Conservation (phyloP, 2,797 vertebrate genomes). For the Loriculus beryllinus region DNA sequence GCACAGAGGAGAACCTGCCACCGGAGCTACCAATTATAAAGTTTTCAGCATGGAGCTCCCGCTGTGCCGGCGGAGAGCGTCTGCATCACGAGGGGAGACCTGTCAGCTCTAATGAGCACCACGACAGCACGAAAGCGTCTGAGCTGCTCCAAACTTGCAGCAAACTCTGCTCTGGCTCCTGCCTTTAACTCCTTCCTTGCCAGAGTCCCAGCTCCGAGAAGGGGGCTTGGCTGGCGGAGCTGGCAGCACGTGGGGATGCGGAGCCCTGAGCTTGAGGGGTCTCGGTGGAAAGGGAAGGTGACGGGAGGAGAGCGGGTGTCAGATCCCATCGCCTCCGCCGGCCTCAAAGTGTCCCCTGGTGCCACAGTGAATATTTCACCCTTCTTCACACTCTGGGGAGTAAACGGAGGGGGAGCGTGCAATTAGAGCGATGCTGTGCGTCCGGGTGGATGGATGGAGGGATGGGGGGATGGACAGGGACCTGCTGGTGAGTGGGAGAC, state of each 20-base stretch:
- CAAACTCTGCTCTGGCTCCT: slow-evolving; percentile 31
- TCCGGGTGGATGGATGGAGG: neutral
- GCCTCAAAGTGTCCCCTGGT: slow-evolving; percentile 17
- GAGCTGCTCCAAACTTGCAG: slow-evolving; percentile 55
- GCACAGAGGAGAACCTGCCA: slow-evolving; percentile 80
- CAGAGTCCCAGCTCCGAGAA: fast-evolving
- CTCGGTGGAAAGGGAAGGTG: slow-evolving; percentile 8
- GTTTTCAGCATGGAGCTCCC: slow-evolving; percentile 65
- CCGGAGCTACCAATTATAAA: slow-evolving; percentile 83
- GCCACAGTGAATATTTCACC: slow-evolving; percentile 66
- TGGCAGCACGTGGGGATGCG: neutral
- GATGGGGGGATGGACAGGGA: neutral
- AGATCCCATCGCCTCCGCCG: slow-evolving; percentile 17
- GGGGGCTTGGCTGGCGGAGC: neutral
- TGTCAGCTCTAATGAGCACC: slow-evolving; percentile 75
- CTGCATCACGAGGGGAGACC: slow-evolving; percentile 60
- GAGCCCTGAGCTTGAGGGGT: slow-evolving; percentile 28
- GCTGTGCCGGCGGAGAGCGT: slow-evolving; percentile 54
- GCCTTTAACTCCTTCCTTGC: slow-evolving; percentile 53
- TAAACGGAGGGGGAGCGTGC: neutral
- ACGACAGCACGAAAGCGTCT: slow-evolving; percentile 37
- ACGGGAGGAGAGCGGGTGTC: slow-evolving; percentile 41
- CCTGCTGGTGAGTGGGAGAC: neutral
- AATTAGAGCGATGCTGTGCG: slow-evolving; percentile 14
- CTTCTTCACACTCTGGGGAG: neutral